Percentiles rank a stretch among this genome's conserved stretches.
phyloP scores from a whole-genome alignment of 2,888 invertebrate species.

The Sphaerophoria rueppellii region DNA sequence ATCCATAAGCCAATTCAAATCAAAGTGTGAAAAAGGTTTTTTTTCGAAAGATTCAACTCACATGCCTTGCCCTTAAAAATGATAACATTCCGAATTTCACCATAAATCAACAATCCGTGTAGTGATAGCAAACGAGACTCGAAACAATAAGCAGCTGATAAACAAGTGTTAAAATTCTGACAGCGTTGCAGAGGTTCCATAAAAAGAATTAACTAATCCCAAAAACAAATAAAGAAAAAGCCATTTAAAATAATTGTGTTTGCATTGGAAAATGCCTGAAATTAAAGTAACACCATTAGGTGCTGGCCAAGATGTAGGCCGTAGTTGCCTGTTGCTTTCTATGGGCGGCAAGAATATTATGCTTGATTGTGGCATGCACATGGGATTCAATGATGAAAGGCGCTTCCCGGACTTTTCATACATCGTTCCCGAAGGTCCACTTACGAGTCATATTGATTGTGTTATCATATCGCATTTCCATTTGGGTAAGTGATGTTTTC shows the following conservation, averaged over 20 bases:
- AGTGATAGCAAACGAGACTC: constrained; percentile 49
- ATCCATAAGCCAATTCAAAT: too few species aligned
- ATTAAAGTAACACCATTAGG: constrained; percentile 94
- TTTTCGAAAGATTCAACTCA: background rate
- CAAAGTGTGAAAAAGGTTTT: too few species aligned
- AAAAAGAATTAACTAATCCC: background rate
- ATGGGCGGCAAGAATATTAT: constrained; percentile 99
- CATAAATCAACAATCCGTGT: constrained; percentile 16
- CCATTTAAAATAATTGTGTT: background rate
- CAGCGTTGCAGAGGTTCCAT: constrained; percentile 5
- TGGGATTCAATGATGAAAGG: constrained; percentile 99
- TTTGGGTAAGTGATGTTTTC: constrained; percentile 82
- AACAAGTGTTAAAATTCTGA: background rate
- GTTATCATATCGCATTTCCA: constrained; percentile 99
- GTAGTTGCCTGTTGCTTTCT: constrained; percentile 97
- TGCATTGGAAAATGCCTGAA: constrained; percentile 86
- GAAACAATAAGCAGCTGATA: constrained; percentile 48
- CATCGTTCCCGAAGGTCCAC: constrained; percentile 93
- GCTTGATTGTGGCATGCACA: constrained; percentile 99
- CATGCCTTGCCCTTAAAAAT: background rate
- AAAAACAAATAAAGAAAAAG: background rate
- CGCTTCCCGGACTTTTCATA: constrained; percentile 99
- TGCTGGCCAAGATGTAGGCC: constrained; percentile 98
- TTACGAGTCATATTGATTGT: constrained; percentile 98
- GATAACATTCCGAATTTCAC: constrained; percentile 27